phyloP scores from a whole-genome alignment of 2,888 invertebrate species.

The Hyposoter didymator region DNA sequence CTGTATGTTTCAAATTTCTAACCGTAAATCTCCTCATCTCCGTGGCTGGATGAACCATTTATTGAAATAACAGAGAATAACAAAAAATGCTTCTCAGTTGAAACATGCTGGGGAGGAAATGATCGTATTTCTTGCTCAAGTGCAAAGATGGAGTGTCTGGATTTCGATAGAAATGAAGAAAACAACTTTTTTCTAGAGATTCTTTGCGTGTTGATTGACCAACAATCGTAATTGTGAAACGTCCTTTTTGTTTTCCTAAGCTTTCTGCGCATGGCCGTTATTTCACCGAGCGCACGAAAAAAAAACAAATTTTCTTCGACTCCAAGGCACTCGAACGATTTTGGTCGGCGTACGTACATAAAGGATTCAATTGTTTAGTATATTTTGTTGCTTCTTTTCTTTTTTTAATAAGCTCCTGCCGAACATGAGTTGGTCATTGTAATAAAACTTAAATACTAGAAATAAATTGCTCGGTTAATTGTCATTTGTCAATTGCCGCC shows the following conservation, averaged over 20 bases:
- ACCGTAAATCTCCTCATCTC: slow-evolving; percentile 37
- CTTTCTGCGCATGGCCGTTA: background rate
- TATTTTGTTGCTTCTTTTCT: slow-evolving; percentile 11
- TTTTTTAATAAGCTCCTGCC: background rate
- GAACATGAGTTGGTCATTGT: slow-evolving; percentile 65
- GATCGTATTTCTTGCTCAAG: slow-evolving; percentile 67
- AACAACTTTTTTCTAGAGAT: slow-evolving; percentile 21
- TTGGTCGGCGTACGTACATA: slow-evolving; percentile 17
- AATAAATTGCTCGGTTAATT: slow-evolving; percentile 76
- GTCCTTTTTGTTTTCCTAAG: background rate
- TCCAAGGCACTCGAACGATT: slow-evolving; percentile 47
- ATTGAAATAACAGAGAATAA: slow-evolving; percentile 74
- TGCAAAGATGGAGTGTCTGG: background rate
- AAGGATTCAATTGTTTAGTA: slow-evolving; percentile 39
- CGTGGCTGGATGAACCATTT: slow-evolving; percentile 74
- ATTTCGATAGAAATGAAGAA: slow-evolving; percentile 8
- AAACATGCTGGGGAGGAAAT: slow-evolving; percentile 76
- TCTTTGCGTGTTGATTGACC: background rate
- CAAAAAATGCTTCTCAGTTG: slow-evolving; percentile 72
- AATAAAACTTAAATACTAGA: slow-evolving; percentile 76
- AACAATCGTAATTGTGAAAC: background rate
- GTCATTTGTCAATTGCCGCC: slow-evolving; percentile 74
- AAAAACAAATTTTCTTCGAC: slow-evolving; percentile 11
- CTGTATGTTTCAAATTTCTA: slow-evolving; percentile 57
- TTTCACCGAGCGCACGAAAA: slow-evolving; percentile 14